Conservation (phyloP, 2,797 vertebrate genomes). For the Girardinus metallicus region DNA sequence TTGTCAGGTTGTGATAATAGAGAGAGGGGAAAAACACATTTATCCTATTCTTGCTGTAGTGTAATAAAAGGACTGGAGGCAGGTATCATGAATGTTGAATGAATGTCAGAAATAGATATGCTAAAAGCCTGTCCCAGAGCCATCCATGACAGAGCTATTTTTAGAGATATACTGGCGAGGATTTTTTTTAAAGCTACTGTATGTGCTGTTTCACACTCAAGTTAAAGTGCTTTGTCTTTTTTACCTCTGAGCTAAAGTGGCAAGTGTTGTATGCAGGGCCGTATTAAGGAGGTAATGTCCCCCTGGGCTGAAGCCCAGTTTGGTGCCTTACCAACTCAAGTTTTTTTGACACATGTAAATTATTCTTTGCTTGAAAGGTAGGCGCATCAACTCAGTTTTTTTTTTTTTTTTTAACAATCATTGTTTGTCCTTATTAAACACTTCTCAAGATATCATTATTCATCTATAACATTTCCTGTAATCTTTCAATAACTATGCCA, state of each 20-base stretch:
- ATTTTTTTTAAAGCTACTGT: constrained; percentile 49
- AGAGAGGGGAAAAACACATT: not conserved
- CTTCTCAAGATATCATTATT: not conserved
- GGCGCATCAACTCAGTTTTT: not conserved
- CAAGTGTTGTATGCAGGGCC: constrained; percentile 44
- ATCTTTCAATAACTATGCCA: not conserved
- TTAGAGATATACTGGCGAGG: constrained; percentile 54
- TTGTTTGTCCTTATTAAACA: not conserved
- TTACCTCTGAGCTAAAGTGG: constrained; percentile 55
- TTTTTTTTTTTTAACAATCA: not conserved
- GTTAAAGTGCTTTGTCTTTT: constrained; percentile 60
- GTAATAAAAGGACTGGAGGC: constrained; percentile 65
- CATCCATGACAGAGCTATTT: constrained; percentile 68
- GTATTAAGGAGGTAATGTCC: not conserved
- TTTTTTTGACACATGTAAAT: not conserved
- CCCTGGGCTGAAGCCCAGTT: not conserved
- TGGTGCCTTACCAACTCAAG: not conserved
- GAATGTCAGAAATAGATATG: constrained; percentile 80
- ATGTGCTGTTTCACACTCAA: constrained; percentile 58
- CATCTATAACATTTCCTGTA: not conserved
- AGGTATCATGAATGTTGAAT: constrained; percentile 80
- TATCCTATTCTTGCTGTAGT: constrained; percentile 31
- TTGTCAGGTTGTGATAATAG: constrained; percentile 31
- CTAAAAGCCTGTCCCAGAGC: constrained; percentile 75
- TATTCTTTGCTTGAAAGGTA: not conserved